These are phyloP conservation scores for Sitta carolinensis DNA, from an alignment of 2,797 vertebrate species.

Conservation along the genomic window DNA sequence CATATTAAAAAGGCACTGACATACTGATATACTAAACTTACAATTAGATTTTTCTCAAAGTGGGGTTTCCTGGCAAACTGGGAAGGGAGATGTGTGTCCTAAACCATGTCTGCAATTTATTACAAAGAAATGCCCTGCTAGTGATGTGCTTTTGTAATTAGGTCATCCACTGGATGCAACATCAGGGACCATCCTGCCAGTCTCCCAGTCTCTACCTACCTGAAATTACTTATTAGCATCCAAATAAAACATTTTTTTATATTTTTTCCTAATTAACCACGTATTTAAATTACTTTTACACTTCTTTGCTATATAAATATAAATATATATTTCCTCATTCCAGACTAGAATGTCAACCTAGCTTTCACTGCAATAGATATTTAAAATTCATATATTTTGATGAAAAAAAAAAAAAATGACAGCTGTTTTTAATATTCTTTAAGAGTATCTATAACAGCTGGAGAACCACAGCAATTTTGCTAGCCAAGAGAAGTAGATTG, in stretches of 20 bases:
- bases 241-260: not conserved
- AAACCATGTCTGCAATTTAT: not conserved
- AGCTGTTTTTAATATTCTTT: constrained; percentile 22
- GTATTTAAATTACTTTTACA: not conserved
- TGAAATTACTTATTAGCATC: not conserved
- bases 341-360: not conserved
- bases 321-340: constrained; percentile 8
- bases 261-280: not conserved
- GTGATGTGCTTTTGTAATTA: not conserved
- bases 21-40: not conserved
- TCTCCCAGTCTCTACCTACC: not conserved
- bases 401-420: constrained; percentile 8
- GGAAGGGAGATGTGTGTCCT: not conserved
- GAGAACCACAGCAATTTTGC: not conserved
- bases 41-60: not conserved
- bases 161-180: not conserved
- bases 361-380: not conserved
- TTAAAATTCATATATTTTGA: constrained; percentile 35
- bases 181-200: not conserved
- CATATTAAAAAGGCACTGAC: not conserved
- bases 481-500: not conserved
- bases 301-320: not conserved
- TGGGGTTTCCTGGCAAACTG: not conserved
- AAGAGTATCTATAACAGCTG: not conserved
- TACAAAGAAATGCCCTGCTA: not conserved